phyloP scores from a whole-genome alignment of 35 echinoderm and acorn worm species.

The Apostichopus japonicus region DNA sequence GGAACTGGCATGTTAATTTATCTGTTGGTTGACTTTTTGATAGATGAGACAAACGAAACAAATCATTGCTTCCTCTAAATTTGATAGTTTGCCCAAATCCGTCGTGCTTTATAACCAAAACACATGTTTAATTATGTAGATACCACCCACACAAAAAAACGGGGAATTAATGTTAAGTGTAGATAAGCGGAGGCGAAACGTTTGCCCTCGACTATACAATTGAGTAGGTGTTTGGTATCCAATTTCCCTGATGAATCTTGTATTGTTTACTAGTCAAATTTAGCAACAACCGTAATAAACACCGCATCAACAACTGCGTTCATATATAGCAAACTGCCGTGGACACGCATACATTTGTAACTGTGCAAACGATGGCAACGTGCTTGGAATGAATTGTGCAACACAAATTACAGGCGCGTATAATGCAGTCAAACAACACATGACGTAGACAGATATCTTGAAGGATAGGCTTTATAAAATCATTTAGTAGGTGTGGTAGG shows the following conservation, averaged over 20 bases:
- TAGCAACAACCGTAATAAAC: too few species aligned
- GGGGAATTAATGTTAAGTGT: neutral
- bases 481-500: neutral
- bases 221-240: neutral
- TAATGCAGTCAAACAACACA: neutral
- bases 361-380: neutral
- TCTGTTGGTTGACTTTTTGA: neutral
- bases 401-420: neutral
- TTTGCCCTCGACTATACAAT: neutral
- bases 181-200: neutral
- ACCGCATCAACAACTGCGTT: too few species aligned
- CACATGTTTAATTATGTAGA: neutral
- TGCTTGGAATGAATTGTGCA: neutral
- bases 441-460: neutral
- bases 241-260: too few species aligned
- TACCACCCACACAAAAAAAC: neutral
- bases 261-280: too few species aligned
- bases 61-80: neutral
- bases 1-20: neutral
- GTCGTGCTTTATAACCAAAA: neutral
- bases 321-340: neutral
- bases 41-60: neutral
- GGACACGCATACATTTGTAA: neutral
- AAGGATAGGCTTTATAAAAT: neutral
- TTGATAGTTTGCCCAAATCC: neutral